Evolutionary conservation across 37 sponge, comb jelly and placozoan genomes (phyloP), one percentile per base, ranked within the genome.

Genomic region (Diacarnus erythraeanus): DNA sequence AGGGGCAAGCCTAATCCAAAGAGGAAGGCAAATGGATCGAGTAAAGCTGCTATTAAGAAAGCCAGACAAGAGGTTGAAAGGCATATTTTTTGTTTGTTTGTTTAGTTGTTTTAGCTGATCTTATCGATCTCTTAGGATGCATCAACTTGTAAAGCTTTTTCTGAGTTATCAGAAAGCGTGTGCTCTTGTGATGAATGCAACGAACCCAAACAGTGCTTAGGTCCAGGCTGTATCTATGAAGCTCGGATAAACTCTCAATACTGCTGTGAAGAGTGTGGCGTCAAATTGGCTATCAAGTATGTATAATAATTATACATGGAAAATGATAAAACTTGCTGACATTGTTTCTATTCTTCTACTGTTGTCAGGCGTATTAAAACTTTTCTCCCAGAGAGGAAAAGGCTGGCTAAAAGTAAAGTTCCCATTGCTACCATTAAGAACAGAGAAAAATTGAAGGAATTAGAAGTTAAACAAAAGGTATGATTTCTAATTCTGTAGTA

Each of bases 221-320:
- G 98, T 0, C 96, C 92, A 0, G 90, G 84, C 29, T 98, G 98
- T 74, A 65, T 80, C 36, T 83, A 78, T 59, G 84, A 91, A 23
- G 87, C 98, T 0, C 79, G 96, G 38, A 89, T 78, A 35, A 69
- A 86, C 57, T 98, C 98, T 63, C 93, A 93, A 68, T 98, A 98
- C 75, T 98, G 98, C 70, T 78, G 83, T 64, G 96, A 98, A 36
- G 94, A 95, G 78, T 98, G 98, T 80, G 98, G 98, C 25, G 64
- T 95, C 15, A 42, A 84, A 37, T 87, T 98, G 37, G 98, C 98
- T 26, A 81, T 77, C 25, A 85, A 67, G 87, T 83, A 57, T 44
- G 76, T 39, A 41, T 18, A 6, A 21, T 17, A n/a, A 25, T 30
- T 65, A 1, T 20, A 31, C 2, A 31, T 42, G 1, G 22, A 35